Evolutionary conservation across 30 jellyfish, hydroid and myxozoan genomes (phyloP), one percentile per base, ranked within the genome.

Genomic region (Aurelia aurita): DNA sequence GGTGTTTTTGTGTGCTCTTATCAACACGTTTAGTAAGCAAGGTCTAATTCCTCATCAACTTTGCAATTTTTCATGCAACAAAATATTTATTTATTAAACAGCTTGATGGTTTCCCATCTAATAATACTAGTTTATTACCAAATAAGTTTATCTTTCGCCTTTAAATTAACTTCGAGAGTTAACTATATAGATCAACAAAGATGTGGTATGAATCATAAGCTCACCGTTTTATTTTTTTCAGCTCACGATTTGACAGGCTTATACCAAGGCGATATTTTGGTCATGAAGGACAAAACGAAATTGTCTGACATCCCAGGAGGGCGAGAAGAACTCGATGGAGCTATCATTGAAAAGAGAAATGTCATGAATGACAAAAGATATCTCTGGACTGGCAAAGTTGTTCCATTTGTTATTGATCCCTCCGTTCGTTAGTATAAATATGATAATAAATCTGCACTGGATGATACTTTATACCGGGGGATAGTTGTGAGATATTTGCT

Each of bases 251-350:
- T 69, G 22, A 45, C 91, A 6, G 91, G 76, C 31, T 66, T 80
- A 35, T 80, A 80, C 63, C 66, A 80, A 66, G 91, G 91, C 12
- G 91, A 80, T 35, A 80, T 80, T 47, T 19, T 11, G 25, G 21
- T 54, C 25, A 55, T 39, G 20, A 55, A 57, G 13, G 57, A 34
- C 20, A 67, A n/a, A 58, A 23, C 90, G 18, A 75, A 58, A 75
- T 21, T 22, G 31, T 18, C 84, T 18, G 84, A 71, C 69, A 23
- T 71, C 18, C 46, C 74, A 25, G 86, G 86, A 25, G 86, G 74
- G 5, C 43, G 53, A 51, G 74, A 77, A 25, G 39, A 21, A 14
- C 23, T 28, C n/a, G 27, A 59, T 29, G 72, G n/a, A 10, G 45
- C 59, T 10, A 46, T 78, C 19, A 78, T 43, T 34, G 80, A 78